Percentiles rank a stretch among this genome's conserved stretches.
These are phyloP conservation scores for Callorhinus ursinus DNA, from an alignment of 2,113 vertebrate species.

Conservation along the genomic window DNA sequence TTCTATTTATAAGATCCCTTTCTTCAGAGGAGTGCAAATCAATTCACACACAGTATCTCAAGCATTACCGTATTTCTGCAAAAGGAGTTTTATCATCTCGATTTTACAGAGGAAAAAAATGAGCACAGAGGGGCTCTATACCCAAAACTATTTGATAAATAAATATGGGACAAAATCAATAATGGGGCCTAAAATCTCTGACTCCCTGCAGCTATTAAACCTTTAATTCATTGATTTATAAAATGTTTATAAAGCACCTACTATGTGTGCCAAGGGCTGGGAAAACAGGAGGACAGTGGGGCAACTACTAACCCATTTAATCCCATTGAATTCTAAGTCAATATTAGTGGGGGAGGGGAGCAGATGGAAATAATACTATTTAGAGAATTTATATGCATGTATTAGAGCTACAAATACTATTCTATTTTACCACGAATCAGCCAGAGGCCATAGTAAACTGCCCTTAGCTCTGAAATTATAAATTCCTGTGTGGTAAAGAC, in stretches of 20 bases:
- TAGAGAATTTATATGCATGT: not conserved
- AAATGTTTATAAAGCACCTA: slow-evolving; percentile 65
- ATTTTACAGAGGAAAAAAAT: slow-evolving; percentile 45
- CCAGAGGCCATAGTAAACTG: not conserved
- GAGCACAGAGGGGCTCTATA: slow-evolving; percentile 20
- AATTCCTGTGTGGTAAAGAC: slow-evolving; percentile 19
- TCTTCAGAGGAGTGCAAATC: slow-evolving; percentile 47
- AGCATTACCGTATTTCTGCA: slow-evolving; percentile 61
- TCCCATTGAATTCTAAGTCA: slow-evolving; percentile 25
- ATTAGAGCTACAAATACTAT: not conserved
- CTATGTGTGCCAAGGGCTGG: slow-evolving; percentile 40
- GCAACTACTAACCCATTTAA: not conserved
- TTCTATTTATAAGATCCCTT: slow-evolving; percentile 61
- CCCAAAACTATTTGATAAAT: slow-evolving; percentile 63
- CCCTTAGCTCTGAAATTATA: not conserved
- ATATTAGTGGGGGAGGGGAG: not conserved
- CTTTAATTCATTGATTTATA: slow-evolving; percentile 40
- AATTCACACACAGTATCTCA: slow-evolving; percentile 46
- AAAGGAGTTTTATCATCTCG: slow-evolving; percentile 65
- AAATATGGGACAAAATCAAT: slow-evolving; percentile 46
- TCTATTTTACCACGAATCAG: not conserved
- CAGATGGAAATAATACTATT: not conserved
- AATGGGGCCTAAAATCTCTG: slow-evolving; percentile 31
- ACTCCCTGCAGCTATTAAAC: not conserved
- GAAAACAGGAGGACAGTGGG: not conserved